A percentile compares a stretch with the other conserved stretches of the same genome.
These are phyloP conservation scores for Martes flavigula DNA, from an alignment of 2,797 vertebrate species.

Conservation along the genomic window DNA sequence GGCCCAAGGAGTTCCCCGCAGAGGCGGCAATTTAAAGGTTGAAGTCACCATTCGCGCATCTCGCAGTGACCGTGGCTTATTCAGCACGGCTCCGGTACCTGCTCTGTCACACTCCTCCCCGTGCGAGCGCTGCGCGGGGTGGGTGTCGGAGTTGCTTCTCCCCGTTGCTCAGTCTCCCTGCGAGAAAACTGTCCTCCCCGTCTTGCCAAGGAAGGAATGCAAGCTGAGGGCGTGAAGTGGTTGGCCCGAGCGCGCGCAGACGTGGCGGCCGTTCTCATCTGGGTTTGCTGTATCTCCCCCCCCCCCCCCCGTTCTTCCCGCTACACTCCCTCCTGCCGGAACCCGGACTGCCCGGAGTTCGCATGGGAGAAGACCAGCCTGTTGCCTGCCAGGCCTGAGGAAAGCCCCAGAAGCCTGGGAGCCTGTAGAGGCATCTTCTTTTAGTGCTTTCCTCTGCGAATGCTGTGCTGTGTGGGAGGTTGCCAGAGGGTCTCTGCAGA, in stretches of 20 bases:
- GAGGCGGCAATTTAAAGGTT: background rate
- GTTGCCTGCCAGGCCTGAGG: background rate
- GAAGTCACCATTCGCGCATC: accelerated
- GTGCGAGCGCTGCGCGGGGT: accelerated
- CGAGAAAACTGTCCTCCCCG: background rate
- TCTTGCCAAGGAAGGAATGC: background rate
- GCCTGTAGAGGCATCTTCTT: accelerated
- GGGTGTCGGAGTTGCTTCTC: no score
- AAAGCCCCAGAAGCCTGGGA: background rate
- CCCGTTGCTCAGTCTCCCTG: background rate
- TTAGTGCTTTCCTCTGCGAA: background rate
- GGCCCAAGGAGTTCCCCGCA: background rate
- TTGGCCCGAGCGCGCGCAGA: background rate
- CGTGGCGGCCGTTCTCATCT: background rate
- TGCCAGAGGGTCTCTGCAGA: no score
- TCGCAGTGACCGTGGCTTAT: accelerated
- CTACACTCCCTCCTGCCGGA: accelerated
- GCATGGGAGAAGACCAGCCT: accelerated
- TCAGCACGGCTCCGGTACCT: accelerated
- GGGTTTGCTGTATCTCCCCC: background rate
- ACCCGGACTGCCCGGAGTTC: accelerated
- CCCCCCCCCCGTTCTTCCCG: no score
- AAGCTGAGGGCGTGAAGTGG: background rate
- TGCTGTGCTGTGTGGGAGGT: accelerated
- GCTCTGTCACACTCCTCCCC: accelerated